Evolutionary conservation across 1,140 invertebrate genomes (phyloP).

Genomic region (Drosophila dunni): DNA sequence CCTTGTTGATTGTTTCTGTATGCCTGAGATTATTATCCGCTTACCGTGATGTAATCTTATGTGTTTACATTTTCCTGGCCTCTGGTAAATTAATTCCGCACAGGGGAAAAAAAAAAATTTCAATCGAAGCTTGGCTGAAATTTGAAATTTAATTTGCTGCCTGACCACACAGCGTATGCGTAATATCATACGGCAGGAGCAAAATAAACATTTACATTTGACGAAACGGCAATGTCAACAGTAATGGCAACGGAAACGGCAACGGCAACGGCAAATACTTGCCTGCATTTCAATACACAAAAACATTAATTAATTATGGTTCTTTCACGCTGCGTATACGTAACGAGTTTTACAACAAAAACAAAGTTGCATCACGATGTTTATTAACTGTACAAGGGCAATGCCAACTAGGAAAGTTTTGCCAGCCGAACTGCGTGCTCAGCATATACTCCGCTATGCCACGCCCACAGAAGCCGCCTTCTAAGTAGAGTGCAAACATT

Average conservation of each 20-base stretch:
- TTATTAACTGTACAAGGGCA: constrained; percentile 52
- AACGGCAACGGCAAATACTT: constrained; percentile 38
- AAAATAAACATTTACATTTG: constrained; percentile 59
- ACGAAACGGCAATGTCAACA: constrained; percentile 6
- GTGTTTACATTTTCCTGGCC: constrained; percentile 40
- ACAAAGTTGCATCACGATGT: constrained; percentile 36
- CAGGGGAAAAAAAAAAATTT: constrained; percentile 39
- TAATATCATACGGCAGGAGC: constrained; percentile 41
- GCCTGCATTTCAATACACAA: constrained; percentile 55
- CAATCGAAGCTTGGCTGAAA: constrained; percentile 37
- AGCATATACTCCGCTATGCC: constrained; percentile 8
- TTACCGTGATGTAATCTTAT: background rate
- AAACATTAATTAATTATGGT: constrained; percentile 72
- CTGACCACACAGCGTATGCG: constrained; percentile 46
- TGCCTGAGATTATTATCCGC: constrained; percentile 25
- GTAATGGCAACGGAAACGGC: background rate
- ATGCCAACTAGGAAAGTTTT: constrained; percentile 31
- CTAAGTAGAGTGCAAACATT: constrained; percentile 58
- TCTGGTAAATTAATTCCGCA: constrained; percentile 45
- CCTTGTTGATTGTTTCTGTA: constrained; percentile 6
- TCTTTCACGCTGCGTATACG: constrained; percentile 30
- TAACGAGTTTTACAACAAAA: constrained; percentile 40
- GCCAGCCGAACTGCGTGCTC: constrained; percentile 46
- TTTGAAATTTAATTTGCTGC: constrained; percentile 44
- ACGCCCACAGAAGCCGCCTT: constrained; percentile 46